Base-by-base conservation (phyloP, 2,797 vertebrate species). In the Mus spretus region DNA sequence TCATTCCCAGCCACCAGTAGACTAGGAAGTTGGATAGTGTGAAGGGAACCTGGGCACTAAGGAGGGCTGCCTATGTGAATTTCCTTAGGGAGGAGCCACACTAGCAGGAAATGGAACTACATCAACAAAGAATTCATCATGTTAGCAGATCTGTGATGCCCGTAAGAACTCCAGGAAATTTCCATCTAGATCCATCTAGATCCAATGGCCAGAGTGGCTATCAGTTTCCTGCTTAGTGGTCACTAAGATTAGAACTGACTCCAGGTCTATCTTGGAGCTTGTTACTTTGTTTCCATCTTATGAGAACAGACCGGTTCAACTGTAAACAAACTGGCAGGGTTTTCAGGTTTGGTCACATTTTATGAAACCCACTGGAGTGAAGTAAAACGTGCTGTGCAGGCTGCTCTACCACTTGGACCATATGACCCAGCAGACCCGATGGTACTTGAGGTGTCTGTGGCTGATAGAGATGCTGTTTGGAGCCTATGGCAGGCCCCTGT, bases 111-210 rank as follows among this genome's bases (percentile, higher is more conserved):
- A 92, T 79, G 15, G 70, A 80, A 94, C 77, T 22, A 93, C 22
- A 94, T 86, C 94, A 92, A 81, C 92, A 92, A 78, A 89, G 65
- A 31, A 57, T 40, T 53, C 83, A 70, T 78, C 83, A 24, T 90
- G 91, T 85, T 96, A 97, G 83, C 75, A 89, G 50, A 94, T 96
- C 70, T 40, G 24, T 37, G 61, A 37, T 0, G 44, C 26, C 57
- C 81, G 81, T 75, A 93, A 93, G 95, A 96, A 96, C 92, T 93
- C 80, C 88, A 95, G 96, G 84, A 97, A 93, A 78, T 77, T 63
- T 80, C 74, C 44, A 87, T 40, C 3, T 0, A 90, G n/a, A 93
- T 80, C 74, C 44, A 87, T 40, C 3, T 0, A 90, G n/a, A 93
- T 83, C 79, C 57, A 85, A 9, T n/a, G 57, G 57, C 47, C 81